These are phyloP conservation scores for Conchocele bisecta DNA, from an alignment of 2,888 invertebrate species.

Conservation along the genomic window DNA sequence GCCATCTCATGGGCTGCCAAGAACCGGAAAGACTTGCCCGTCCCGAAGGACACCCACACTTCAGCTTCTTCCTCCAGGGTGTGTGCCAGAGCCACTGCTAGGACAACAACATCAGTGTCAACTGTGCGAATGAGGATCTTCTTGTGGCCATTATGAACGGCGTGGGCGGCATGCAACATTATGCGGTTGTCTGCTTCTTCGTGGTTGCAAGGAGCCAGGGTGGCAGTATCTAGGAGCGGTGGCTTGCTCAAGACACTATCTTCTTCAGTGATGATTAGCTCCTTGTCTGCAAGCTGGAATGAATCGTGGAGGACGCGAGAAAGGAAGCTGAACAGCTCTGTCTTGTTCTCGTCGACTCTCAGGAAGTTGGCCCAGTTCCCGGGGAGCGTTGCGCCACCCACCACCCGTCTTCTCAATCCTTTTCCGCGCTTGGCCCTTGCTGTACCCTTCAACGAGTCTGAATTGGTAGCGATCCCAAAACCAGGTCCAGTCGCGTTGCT, in stretches of 20 bases:
- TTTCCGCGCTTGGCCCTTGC: slow-evolving; percentile 47
- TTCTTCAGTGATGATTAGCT: too few species aligned
- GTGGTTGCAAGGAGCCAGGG: slow-evolving; percentile 40
- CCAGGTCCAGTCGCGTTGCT: slow-evolving; percentile 42
- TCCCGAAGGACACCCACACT: slow-evolving; percentile 18
- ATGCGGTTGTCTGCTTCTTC: slow-evolving; percentile 42
- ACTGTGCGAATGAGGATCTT: slow-evolving; percentile 21
- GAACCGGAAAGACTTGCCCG: slow-evolving; percentile 2
- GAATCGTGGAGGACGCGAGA: too few species aligned
- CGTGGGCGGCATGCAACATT: slow-evolving; percentile 28
- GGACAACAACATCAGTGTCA: slow-evolving; percentile 35
- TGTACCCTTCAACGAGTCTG: slow-evolving; percentile 34
- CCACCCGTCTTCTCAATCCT: slow-evolving; percentile 32
- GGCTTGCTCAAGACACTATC: too few species aligned
- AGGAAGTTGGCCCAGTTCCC: slow-evolving; percentile 39
- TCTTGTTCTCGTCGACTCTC: slow-evolving; percentile 39
- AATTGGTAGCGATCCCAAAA: slow-evolving; percentile 49
- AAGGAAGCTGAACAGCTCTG: slow-evolving; percentile 37
- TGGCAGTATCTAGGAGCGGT: too few species aligned
- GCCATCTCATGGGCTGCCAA: slow-evolving; percentile 3
- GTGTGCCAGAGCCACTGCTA: too few species aligned
- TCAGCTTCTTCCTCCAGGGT: too few species aligned
- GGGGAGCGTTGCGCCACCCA: slow-evolving; percentile 1
- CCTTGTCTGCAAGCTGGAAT: too few species aligned
- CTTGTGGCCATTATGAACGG: background rate